phyloP scores from a whole-genome alignment of 2,888 invertebrate species.

The Antheraea assamensis region DNA sequence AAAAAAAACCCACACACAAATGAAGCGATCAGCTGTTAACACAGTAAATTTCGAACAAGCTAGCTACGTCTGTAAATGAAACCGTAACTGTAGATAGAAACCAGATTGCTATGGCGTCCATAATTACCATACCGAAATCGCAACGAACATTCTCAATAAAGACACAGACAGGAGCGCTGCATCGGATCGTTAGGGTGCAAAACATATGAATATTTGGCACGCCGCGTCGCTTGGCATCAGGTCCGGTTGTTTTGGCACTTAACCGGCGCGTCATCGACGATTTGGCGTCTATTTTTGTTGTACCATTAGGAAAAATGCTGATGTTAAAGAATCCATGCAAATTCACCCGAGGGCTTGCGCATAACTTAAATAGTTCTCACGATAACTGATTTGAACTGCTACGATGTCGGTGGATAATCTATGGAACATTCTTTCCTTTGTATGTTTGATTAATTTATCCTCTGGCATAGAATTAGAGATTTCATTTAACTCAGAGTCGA shows the following conservation, averaged over 20 bases:
- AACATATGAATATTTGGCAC: slow-evolving; percentile 57
- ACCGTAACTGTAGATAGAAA: not conserved
- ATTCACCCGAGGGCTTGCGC: not conserved
- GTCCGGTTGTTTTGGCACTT: slow-evolving; percentile 52
- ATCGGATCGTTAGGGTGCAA: slow-evolving; percentile 46
- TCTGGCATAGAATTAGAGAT: too few species aligned
- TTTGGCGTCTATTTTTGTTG: slow-evolving; percentile 64
- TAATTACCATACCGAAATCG: slow-evolving; percentile 13
- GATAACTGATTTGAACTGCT: not conserved
- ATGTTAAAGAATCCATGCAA: slow-evolving; percentile 32
- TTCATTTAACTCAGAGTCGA: too few species aligned
- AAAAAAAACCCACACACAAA: too few species aligned
- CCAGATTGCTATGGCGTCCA: not conserved
- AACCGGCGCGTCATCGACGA: slow-evolving; percentile 52
- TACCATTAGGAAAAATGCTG: slow-evolving; percentile 53
- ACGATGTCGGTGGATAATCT: not conserved
- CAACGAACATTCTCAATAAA: slow-evolving; percentile 31
- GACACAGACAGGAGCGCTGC: slow-evolving; percentile 29
- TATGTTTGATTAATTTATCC: too few species aligned
- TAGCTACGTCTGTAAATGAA: not conserved
- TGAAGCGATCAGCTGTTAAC: not conserved
- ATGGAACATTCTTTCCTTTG: too few species aligned
- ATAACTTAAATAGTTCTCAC: not conserved
- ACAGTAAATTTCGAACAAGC: slow-evolving; percentile 4
- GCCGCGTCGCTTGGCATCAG: slow-evolving; percentile 45